phyloP scores from a whole-genome alignment of 2,113 vertebrate species.

The Willisornis vidua region DNA sequence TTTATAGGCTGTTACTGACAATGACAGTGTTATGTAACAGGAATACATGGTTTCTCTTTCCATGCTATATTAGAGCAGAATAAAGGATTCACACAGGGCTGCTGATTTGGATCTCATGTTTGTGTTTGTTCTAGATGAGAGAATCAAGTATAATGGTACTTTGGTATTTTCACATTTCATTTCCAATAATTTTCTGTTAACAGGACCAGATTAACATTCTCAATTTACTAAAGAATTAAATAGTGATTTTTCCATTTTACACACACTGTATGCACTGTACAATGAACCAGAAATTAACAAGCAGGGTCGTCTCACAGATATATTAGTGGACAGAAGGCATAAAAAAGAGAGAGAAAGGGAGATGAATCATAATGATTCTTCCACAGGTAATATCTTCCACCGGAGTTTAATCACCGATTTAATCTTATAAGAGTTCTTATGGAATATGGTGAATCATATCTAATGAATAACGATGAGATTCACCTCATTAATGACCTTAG shows the following conservation, averaged over 20 bases:
- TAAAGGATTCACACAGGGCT: background rate
- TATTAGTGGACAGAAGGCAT: slow-evolving; percentile 22
- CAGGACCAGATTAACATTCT: background rate
- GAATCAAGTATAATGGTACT: background rate
- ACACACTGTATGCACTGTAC: background rate
- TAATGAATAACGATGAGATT: slow-evolving; percentile 54
- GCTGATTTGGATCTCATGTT: background rate
- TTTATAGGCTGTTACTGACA: background rate
- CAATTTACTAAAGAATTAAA: background rate
- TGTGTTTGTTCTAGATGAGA: background rate
- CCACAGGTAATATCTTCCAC: slow-evolving; percentile 31
- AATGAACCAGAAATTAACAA: background rate
- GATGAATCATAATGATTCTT: slow-evolving; percentile 51
- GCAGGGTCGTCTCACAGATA: background rate
- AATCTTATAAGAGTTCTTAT: background rate
- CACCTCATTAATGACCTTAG: slow-evolving; percentile 59
- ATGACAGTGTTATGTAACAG: background rate
- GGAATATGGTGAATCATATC: background rate
- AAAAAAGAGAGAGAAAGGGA: slow-evolving; percentile 11
- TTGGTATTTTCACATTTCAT: background rate
- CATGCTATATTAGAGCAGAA: background rate
- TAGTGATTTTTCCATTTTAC: background rate
- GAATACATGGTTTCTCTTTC: background rate
- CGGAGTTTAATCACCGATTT: slow-evolving; percentile 46
- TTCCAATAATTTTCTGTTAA: background rate